Percentiles rank a stretch among this genome's conserved stretches.
Conservation (phyloP, 2,888 invertebrate species). For the Aphrophora alni region DNA sequence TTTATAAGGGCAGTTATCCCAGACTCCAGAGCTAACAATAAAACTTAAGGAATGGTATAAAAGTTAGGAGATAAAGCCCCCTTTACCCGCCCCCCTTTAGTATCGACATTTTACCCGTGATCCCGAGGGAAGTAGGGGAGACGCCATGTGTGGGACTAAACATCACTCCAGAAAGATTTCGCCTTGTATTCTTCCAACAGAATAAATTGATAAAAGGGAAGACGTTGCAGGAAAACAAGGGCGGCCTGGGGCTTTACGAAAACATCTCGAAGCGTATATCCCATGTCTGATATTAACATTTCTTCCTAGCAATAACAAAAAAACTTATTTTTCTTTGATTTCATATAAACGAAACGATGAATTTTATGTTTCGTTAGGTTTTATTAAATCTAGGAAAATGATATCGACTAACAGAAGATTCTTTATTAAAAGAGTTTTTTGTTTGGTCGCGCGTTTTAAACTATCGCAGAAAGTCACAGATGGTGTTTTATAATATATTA, state of each 20-base stretch:
- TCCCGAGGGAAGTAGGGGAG: neutral
- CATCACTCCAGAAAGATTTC: conserved; percentile 2
- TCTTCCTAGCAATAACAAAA: neutral
- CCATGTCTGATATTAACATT: neutral
- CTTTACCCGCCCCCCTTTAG: neutral
- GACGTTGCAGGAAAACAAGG: neutral
- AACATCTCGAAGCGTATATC: neutral
- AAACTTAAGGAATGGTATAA: conserved; percentile 14
- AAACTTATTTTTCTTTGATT: neutral
- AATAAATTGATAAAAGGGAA: conserved; percentile 6
- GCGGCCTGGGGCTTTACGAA: neutral
- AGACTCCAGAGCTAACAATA: neutral
- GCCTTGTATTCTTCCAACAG: neutral
- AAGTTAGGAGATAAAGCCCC: neutral
- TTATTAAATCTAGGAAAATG: neutral
- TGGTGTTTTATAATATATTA: no score
- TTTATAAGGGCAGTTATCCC: conserved; percentile 31
- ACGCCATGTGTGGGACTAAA: neutral
- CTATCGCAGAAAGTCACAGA: no score
- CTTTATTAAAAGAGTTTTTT: neutral
- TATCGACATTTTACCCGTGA: conserved; percentile 4
- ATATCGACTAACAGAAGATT: neutral
- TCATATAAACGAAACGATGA: neutral
- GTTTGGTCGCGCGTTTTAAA: no score
- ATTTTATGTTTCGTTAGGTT: conserved; percentile 5